phyloP scores from a whole-genome alignment of 2,888 invertebrate species.

The Byasa hedistus region DNA sequence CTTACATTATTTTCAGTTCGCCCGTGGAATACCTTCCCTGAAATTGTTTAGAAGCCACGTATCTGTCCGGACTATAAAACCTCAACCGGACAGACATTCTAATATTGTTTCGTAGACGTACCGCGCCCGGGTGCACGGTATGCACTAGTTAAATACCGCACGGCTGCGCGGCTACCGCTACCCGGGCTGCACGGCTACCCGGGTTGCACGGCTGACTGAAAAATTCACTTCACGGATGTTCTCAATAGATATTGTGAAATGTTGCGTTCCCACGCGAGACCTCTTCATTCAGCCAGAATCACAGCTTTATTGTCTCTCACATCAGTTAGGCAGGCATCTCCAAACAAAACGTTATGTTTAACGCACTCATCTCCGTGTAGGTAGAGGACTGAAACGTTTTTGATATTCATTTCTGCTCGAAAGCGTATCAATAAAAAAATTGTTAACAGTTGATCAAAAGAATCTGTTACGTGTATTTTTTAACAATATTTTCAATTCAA shows the following conservation, averaged over 20 bases:
- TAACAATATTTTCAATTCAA: too few species aligned
- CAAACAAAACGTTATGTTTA: too few species aligned
- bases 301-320: slow-evolving; percentile 2
- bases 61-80: slow-evolving; percentile 38
- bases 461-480: too few species aligned
- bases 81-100: slow-evolving; percentile 47
- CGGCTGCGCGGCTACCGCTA: slow-evolving; percentile 36
- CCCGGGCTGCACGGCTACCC: slow-evolving; percentile 34
- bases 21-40: slow-evolving; percentile 29
- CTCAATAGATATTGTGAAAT: slow-evolving; percentile 16
- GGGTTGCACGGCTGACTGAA: slow-evolving; percentile 25
- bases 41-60: slow-evolving; percentile 29
- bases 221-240: slow-evolving; percentile 22
- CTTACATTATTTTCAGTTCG: slow-evolving; percentile 30
- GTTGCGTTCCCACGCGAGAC: not conserved
- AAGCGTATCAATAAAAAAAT: too few species aligned
- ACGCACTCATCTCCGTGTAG: too few species aligned
- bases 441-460: too few species aligned
- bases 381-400: too few species aligned
- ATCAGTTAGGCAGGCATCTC: not conserved
- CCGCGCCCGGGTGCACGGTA: slow-evolving; percentile 33
- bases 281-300: not conserved
- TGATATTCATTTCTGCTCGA: too few species aligned
- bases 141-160: slow-evolving; percentile 53
- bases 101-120: slow-evolving; percentile 42